A percentile compares a stretch with the other conserved stretches of the same genome.
Evolutionary conservation across 2,113 vertebrate genomes (phyloP).

Genomic region (Labeo rohita): DNA sequence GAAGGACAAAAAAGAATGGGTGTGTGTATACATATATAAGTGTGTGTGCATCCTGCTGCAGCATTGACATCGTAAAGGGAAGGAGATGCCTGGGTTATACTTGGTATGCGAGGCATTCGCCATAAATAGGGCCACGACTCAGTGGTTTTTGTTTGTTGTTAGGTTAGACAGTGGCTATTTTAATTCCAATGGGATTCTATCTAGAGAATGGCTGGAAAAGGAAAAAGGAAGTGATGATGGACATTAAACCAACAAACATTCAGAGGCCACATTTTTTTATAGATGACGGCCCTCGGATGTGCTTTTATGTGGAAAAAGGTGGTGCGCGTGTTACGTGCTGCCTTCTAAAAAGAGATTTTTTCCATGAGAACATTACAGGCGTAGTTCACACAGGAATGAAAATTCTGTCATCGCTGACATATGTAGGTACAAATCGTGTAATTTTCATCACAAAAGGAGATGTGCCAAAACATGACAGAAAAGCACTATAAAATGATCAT

Average conservation of each 20-base stretch:
- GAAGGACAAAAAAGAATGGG: constrained; percentile 16
- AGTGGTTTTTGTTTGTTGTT: constrained; percentile 62
- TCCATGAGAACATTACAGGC: constrained; percentile 2
- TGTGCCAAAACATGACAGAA: background rate
- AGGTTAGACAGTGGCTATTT: constrained; percentile 58
- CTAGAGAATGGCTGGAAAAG: constrained; percentile 74
- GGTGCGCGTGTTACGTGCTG: background rate
- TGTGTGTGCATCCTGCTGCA: constrained; percentile 37
- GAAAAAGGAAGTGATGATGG: constrained; percentile 68
- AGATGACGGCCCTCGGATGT: background rate
- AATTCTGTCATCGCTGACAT: background rate
- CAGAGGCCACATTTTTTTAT: constrained; percentile 12
- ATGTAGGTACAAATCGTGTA: background rate
- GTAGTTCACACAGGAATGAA: background rate
- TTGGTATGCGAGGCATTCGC: constrained; percentile 72
- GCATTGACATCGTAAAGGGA: constrained; percentile 50
- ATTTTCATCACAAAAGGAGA: background rate
- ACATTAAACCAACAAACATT: constrained; percentile 51
- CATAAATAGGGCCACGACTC: constrained; percentile 65
- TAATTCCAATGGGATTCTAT: constrained; percentile 54
- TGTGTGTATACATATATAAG: background rate
- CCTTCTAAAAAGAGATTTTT: background rate
- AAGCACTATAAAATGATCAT: background rate
- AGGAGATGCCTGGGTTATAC: constrained; percentile 60
- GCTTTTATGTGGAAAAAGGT: constrained; percentile 33